Conservation (phyloP, 2,113 vertebrate species). For the Tilapia sparmanii region DNA sequence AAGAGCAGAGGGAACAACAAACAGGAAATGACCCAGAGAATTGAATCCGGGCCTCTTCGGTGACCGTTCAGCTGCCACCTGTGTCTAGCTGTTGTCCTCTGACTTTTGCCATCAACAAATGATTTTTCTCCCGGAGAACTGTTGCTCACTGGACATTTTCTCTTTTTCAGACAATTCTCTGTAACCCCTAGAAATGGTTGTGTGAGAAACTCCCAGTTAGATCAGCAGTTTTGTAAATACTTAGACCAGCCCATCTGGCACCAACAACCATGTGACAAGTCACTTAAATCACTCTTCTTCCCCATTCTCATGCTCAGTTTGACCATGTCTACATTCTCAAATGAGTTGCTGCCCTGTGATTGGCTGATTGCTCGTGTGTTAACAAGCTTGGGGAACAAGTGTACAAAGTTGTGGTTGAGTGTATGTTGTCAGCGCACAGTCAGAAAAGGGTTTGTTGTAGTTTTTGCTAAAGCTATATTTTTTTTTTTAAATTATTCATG, state of each 20-base stretch:
- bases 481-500: accelerated
- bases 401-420: neutral
- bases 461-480: neutral
- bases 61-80: neutral
- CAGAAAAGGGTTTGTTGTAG: neutral
- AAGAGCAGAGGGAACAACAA: neutral
- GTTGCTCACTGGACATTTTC: neutral
- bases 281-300: neutral
- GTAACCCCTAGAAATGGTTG: neutral
- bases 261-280: neutral
- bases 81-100: neutral
- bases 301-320: neutral
- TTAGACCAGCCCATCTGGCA: neutral
- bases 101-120: neutral
- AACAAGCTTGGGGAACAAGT: neutral
- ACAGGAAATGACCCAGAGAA: neutral
- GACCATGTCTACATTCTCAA: neutral
- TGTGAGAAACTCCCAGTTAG: neutral
- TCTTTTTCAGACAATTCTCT: neutral
- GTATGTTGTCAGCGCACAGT: neutral
- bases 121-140: neutral
- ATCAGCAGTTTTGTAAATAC: neutral
- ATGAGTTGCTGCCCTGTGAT: neutral
- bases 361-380: neutral
- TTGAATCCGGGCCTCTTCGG: neutral